These are phyloP conservation scores for Lymantria monacha DNA, from an alignment of 2,888 invertebrate genomes.

Conservation along the genomic window DNA sequence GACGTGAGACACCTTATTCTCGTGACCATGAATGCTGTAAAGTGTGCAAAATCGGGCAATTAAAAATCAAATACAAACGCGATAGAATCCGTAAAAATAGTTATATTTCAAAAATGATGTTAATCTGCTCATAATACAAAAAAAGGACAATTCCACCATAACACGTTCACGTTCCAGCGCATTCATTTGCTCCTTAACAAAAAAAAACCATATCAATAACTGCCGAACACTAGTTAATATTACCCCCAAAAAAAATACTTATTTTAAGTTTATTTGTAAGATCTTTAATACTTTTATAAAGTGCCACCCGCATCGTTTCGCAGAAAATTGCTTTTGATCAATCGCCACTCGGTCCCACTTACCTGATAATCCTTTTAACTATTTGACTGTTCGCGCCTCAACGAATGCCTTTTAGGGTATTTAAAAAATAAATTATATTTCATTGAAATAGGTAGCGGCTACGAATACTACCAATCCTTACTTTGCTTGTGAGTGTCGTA, in stretches of 20 bases:
- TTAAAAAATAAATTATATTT: constrained; percentile 20
- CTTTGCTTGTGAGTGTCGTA: no score
- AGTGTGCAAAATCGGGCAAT: no score
- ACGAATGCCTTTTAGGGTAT: constrained; percentile 32
- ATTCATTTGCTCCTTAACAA: no score
- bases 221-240: background rate
- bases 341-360: constrained; percentile 48
- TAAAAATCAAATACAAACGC: no score
- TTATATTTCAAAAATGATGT: no score
- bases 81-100: background rate
- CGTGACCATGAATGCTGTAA: no score
- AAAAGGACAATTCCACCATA: background rate
- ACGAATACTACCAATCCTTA: no score
- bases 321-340: constrained; percentile 49
- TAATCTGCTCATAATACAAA: constrained; percentile 3
- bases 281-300: constrained; percentile 35
- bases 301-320: constrained; percentile 64
- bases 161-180: background rate
- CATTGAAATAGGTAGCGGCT: no score
- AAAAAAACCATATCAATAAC: background rate
- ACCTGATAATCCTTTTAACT: constrained; percentile 63
- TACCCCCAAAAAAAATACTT: constrained; percentile 4
- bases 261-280: constrained; percentile 32
- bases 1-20: no score
- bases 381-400: constrained; percentile 52